phyloP scores from a whole-genome alignment of 2,888 invertebrate species.

The Brachyptera risi region DNA sequence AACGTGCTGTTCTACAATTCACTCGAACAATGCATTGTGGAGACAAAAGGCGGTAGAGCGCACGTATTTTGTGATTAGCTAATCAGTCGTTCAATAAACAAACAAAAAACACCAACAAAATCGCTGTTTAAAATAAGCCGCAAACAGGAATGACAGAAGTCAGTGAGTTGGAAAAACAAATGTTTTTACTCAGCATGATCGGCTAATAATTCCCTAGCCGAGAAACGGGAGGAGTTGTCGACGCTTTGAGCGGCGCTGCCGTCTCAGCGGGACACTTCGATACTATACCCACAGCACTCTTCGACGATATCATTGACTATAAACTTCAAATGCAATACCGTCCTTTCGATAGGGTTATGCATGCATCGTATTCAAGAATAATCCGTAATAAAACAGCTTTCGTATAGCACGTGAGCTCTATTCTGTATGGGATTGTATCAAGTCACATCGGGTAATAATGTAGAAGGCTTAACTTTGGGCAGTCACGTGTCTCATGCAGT shows the following conservation, averaged over 20 bases:
- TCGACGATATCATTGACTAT: not conserved
- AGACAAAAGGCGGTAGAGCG: not conserved
- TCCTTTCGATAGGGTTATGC: not conserved
- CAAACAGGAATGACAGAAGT: constrained; percentile 8
- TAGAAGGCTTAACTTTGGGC: no score
- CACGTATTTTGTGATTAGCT: not conserved
- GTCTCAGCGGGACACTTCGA: constrained; percentile 1
- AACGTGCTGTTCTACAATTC: no score
- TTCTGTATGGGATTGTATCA: no score
- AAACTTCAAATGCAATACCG: no score
- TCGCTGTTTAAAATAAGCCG: not conserved
- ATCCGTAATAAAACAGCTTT: no score
- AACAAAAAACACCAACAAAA: no score
- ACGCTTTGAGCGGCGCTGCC: constrained; percentile 3
- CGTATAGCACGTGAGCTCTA: no score
- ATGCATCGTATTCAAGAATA: no score
- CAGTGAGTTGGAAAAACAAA: constrained; percentile 11
- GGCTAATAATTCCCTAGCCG: not conserved
- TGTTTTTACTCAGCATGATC: no score
- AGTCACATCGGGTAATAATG: no score
- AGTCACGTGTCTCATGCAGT: no score
- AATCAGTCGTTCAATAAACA: no score
- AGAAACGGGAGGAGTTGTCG: not conserved
- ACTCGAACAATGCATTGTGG: not conserved
- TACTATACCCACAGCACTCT: not conserved